Evolutionary conservation across 1,140 invertebrate species (phyloP), one percentile per base, ranked within the genome.

Genomic region (Sesamia nonagrioides): DNA sequence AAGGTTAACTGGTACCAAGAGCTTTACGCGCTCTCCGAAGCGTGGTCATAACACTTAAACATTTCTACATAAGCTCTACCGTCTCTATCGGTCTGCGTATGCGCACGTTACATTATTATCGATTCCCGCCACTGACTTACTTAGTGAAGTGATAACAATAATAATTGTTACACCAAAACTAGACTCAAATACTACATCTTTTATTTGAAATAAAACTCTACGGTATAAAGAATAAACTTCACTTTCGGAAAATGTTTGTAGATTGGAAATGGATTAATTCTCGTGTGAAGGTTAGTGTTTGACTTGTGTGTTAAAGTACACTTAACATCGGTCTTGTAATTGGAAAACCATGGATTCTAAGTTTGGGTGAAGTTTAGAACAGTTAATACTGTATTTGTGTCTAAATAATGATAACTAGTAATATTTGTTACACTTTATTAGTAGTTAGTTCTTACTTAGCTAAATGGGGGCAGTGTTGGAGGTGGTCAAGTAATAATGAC

Each of bases 111-210:
- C 76, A 83, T 86, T 86, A 84, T 83, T 83, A 82, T 80, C 78
- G 82, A 69, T 82, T 83, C 73, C 60, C 79, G 69, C 58, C 66
- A 78, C 79, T 82, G 73, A 81, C 79, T 84, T 81, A 86, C 78
- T 88, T 88, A 86, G 82, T 81, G 15, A 33, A 13, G 48, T 42
- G 86, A 84, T 86, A 88, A 88, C 80, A 63, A 68, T 80, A 81
- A 73, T 78, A 79, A 81, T 82, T 79, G 77, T 18, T 48, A 35
- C 40, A 37, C 73, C 54, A 75, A 63, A 75, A 75, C 13, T 13
- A 50, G 58, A 63, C 21, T 6, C n/a, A 6, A 9, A 8, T 35
- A 42, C 15, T 27, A 17, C 7, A 52, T 6, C 42, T 50, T 9
- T 6, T 27, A 75, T n/a, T 17, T 17, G 18, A 75, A 63, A 63